Conservation (phyloP, 2,797 vertebrate genomes). For the Allobates femoralis region DNA sequence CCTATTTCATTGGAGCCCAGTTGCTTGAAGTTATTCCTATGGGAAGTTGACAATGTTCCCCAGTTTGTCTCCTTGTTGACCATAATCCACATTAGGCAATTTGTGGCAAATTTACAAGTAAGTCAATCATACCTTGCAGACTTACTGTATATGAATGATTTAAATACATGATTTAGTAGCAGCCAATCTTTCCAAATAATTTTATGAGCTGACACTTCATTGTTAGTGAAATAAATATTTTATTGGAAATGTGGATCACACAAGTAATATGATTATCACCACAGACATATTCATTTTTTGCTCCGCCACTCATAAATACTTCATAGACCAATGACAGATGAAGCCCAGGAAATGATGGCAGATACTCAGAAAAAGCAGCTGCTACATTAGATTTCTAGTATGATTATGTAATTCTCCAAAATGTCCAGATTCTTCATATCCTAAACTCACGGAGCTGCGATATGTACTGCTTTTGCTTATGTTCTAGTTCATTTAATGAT, state of each 20-base stretch:
- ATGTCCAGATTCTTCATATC: background rate
- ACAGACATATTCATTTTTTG: slow-evolving; percentile 18
- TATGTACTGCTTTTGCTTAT: background rate
- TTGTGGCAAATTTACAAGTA: no score
- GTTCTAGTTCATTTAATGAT: background rate
- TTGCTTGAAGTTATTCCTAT: no score
- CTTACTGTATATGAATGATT: background rate
- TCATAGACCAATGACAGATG: slow-evolving; percentile 22
- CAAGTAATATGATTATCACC: background rate
- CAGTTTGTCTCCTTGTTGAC: no score
- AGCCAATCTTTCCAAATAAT: background rate
- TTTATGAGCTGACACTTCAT: background rate
- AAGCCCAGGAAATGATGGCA: slow-evolving; percentile 6
- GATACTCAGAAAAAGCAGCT: slow-evolving; percentile 15
- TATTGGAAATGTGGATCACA: background rate
- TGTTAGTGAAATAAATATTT: background rate
- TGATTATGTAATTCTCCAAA: background rate
- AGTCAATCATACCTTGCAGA: no score
- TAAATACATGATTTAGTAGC: background rate
- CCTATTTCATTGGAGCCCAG: no score
- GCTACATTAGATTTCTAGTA: background rate
- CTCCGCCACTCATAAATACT: slow-evolving; percentile 7
- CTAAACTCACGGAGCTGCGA: background rate
- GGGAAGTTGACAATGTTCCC: no score
- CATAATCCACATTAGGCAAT: no score